Evolutionary conservation across 2,888 invertebrate genomes (phyloP).

Genomic region (Baronia brevicornis): DNA sequence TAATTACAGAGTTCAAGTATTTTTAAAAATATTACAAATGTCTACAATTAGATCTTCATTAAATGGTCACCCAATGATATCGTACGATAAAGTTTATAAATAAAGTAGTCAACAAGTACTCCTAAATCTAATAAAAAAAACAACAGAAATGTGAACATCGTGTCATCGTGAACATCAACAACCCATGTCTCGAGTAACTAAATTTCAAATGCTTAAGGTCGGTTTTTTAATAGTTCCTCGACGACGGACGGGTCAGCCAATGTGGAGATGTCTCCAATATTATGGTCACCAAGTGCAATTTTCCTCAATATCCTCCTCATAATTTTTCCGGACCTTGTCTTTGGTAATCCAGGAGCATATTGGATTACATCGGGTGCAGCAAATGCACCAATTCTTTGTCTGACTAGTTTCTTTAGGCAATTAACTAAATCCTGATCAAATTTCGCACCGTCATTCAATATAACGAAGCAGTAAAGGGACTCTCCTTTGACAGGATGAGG

Average conservation of each 20-base stretch:
- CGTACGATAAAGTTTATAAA: too few relatives aligned
- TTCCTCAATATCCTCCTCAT: constrained; percentile 97
- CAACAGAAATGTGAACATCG: too few relatives aligned
- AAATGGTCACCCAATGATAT: too few relatives aligned
- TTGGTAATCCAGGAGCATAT: constrained; percentile 94
- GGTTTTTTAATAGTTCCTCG: constrained; percentile 83
- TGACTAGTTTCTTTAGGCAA: constrained; percentile 85
- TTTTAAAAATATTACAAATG: too few relatives aligned
- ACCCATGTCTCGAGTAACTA: too few relatives aligned
- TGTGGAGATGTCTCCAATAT: constrained; percentile 95
- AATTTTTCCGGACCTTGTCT: constrained; percentile 98
- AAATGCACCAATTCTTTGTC: constrained; percentile 95
- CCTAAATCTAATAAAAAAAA: too few relatives aligned
- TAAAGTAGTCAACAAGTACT: too few relatives aligned
- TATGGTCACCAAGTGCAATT: constrained; percentile 90
- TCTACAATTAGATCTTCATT: too few relatives aligned
- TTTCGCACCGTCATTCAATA: constrained; percentile 84
- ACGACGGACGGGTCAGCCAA: constrained; percentile 94
- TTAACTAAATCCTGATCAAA: constrained; percentile 82
- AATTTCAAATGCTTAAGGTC: too few relatives aligned
- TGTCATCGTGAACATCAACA: too few relatives aligned
- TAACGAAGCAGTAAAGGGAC: constrained; percentile 97
- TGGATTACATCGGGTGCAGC: constrained; percentile 97
- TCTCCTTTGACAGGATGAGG: constrained; percentile 97
- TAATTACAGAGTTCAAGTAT: too few relatives aligned